A percentile compares a stretch with the other conserved stretches of the same genome.
Evolutionary conservation across 2,888 invertebrate genomes (phyloP).

Genomic region (Helicoverpa assulta): DNA sequence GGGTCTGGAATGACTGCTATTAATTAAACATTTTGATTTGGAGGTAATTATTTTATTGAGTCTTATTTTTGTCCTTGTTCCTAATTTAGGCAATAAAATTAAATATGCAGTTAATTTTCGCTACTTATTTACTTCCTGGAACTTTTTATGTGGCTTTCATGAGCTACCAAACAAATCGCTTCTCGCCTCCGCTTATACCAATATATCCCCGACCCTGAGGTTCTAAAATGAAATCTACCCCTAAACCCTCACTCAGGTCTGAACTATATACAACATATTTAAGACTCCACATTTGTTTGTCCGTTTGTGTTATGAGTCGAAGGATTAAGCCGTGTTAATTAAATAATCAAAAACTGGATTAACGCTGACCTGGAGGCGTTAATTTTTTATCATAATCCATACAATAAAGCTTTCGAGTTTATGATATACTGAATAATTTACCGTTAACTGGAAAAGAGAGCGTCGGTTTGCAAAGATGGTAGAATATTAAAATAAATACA

Average conservation of each 20-base stretch:
- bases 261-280: conserved; percentile 64
- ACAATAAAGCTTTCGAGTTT: too few relatives aligned
- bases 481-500: too few relatives aligned
- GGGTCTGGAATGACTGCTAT: too few relatives aligned
- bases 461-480: too few relatives aligned
- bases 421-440: too few relatives aligned
- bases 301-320: conserved; percentile 44
- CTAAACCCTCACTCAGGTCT: conserved; percentile 62
- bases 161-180: conserved; percentile 8
- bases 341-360: conserved; percentile 34
- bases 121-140: too few relatives aligned
- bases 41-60: too few relatives aligned
- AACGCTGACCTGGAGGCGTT: conserved; percentile 5
- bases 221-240: conserved; percentile 68
- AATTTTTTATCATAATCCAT: conserved; percentile 7
- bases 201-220: conserved; percentile 42
- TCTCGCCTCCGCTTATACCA: conserved; percentile 19
- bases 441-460: too few relatives aligned
- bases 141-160: not conserved
- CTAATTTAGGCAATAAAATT: too few relatives aligned
- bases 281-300: conserved; percentile 64
- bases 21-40: too few relatives aligned
- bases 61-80: too few relatives aligned
- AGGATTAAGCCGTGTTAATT: conserved; percentile 34
- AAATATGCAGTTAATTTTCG: too few relatives aligned